Evolutionary conservation across 2,797 vertebrate genomes (phyloP).

Genomic region (Falco columbarius): DNA sequence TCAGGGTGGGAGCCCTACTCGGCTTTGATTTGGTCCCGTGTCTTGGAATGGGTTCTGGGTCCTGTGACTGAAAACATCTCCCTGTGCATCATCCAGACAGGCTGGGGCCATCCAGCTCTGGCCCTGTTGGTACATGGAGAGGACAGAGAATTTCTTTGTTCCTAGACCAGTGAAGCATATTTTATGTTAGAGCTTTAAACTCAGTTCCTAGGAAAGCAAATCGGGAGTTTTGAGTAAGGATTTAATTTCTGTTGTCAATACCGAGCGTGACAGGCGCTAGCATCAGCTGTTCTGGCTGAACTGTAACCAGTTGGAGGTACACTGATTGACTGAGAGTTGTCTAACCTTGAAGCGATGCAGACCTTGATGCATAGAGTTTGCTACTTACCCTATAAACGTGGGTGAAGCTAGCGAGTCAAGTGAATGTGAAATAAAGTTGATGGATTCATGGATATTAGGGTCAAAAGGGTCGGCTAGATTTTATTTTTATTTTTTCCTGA

Average conservation of each 20-base stretch:
- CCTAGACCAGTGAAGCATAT: neutral
- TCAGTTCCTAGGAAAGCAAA: neutral
- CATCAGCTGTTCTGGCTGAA: neutral
- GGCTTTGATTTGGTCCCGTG: neutral
- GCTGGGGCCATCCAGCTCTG: neutral
- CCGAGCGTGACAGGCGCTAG: neutral
- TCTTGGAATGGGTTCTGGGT: neutral
- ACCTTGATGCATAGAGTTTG: neutral
- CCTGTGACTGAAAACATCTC: neutral
- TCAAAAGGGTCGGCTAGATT: neutral
- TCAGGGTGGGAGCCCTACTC: neutral
- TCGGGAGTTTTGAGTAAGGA: neutral
- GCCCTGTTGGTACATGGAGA: no score
- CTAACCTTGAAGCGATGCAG: neutral
- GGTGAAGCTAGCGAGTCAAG: neutral
- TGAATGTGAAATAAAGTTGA: neutral
- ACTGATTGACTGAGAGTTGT: neutral
- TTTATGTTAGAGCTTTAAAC: neutral
- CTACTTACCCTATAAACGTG: neutral
- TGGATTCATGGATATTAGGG: neutral
- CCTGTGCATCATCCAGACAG: neutral
- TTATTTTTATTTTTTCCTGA: neutral
- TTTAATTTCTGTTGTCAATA: neutral
- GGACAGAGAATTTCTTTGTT: neutral
- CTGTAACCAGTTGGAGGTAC: neutral